Base-by-base conservation (phyloP, 2,888 invertebrate genomes). In the Ypsolopha sequella region DNA sequence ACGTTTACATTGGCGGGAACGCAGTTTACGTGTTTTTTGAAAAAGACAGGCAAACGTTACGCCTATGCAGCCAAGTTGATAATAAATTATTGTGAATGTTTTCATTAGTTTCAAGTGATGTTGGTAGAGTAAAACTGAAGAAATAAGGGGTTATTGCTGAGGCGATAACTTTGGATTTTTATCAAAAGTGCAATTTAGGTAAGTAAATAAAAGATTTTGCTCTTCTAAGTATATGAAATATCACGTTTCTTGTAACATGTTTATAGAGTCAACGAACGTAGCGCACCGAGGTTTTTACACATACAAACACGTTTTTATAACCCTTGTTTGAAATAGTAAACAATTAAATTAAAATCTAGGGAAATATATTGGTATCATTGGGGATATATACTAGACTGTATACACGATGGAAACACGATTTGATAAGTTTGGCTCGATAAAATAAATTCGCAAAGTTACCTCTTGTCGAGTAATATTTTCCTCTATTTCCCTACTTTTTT, bases 1-100 rank as follows among this genome's bases (percentile, higher is more conserved):
- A 85, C 82, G 79, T 82, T 74, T 74, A 50, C 48, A 80, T 82
- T 79, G 85, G 85, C 84, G 85, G 76, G 85, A 84, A 81, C 59
- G 53, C 50, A 50, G 55, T 60, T 73, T 65, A 63, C 66, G 68
- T 72, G 64, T 69, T 68, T n/a, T 63, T 63, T 57, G 58, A n/a
- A 48, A 36, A 48, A 11, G 59, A 54, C 46, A 64, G 56, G 65
- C 60, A 64, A 66, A 65, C 56, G 60, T 54, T 60, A 54, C 54
- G 34, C 52, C 52, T 55, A 58, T 65, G 64, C 65, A 60, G 65
- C 68, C 65, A 61, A 54, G 56, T 53, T 58, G 62, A 56, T 54
- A 47, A 36, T 36, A 13, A 14, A 35, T 46, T 14, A 36, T 36
- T 47, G 80, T 75, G 72, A 65, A 73, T 67, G 64, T 62, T 70